These are phyloP conservation scores for Argyresthia albistria DNA, from an alignment of 2,888 invertebrate species.

Conservation along the genomic window DNA sequence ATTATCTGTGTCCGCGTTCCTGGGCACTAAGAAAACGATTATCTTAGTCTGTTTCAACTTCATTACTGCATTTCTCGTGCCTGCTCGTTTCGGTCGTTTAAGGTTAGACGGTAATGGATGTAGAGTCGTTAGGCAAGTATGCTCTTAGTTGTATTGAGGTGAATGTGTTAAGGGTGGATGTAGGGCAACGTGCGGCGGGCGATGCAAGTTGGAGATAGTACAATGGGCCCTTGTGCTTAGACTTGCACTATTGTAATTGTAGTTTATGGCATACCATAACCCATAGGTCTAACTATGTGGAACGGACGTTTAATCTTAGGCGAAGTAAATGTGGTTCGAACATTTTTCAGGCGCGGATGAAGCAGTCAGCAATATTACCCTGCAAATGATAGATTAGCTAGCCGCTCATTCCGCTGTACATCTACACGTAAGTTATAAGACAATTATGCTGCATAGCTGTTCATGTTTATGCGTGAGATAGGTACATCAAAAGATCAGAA, in stretches of 20 bases:
- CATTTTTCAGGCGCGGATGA: too few species aligned
- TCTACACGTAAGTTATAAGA: too few species aligned
- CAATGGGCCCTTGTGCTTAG: conserved; percentile 24
- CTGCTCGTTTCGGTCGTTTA: neutral
- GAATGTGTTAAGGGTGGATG: conserved; percentile 23
- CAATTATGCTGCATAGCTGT: too few species aligned
- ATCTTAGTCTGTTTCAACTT: neutral
- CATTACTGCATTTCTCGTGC: neutral
- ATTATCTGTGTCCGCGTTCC: neutral
- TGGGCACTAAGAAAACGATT: too few species aligned
- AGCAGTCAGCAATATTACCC: too few species aligned
- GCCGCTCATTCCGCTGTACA: too few species aligned
- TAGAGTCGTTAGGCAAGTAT: neutral
- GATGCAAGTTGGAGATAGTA: conserved; percentile 24
- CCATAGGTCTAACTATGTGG: too few species aligned
- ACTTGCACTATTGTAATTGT: conserved; percentile 2
- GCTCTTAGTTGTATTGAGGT: neutral
- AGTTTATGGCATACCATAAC: neutral
- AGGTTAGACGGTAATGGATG: neutral
- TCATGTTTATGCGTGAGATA: too few species aligned
- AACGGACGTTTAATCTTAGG: too few species aligned
- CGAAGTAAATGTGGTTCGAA: too few species aligned
- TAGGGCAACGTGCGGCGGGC: conserved; percentile 17
- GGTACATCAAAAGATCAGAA: too few species aligned
- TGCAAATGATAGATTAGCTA: too few species aligned